Base-by-base conservation (phyloP, 2,797 vertebrate genomes). In the Sebastes diploproa region DNA sequence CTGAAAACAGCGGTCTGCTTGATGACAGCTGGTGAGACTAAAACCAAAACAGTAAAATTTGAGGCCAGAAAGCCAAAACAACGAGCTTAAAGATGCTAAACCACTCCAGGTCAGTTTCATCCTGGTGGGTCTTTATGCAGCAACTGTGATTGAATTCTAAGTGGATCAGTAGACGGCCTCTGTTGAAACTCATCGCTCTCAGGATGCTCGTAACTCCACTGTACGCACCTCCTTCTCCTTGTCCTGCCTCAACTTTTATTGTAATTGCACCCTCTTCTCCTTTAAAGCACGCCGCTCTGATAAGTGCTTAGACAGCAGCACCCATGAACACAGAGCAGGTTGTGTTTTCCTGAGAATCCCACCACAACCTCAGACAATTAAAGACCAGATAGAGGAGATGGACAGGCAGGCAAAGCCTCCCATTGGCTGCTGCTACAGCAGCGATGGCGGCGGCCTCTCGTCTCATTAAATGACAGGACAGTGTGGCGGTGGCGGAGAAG, bases 401-500 rank as follows among this genome's bases (percentile, higher is more conserved):
- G 30, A 55, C 50, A 59, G 18, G 18, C 25, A 22, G 46, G 7
- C 46, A 0, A 3, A 42, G 58, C 42, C 73, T 66, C 68, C 64
- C 29, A 80, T 76, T 4, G 83, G 80, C 74, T 34, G 78, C 58
- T 4, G 78, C 58, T 7, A 29, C 14, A 22, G 34, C 46, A 32
- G 64, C 0, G 64, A 81, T 77, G 83, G 59, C 4, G 29, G n/a
- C 4, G 42, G 42, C 62, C 11, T 62, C 65, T 59, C 16, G 11
- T 82, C 70, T 56, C 32, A 4, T 0, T 73, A 62, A 73, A 65
- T 81, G 78, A 86, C 82, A 84, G 72, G 50, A 75, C 75, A 68
- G 75, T 56, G 78, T 66, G 81, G 54, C 38, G 25, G 32, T 5
- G 78, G 76, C 14, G 18, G 74, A 32, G 72, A 59, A 64, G 77